Conservation (phyloP, 2,113 vertebrate species). For the Grus americana region DNA sequence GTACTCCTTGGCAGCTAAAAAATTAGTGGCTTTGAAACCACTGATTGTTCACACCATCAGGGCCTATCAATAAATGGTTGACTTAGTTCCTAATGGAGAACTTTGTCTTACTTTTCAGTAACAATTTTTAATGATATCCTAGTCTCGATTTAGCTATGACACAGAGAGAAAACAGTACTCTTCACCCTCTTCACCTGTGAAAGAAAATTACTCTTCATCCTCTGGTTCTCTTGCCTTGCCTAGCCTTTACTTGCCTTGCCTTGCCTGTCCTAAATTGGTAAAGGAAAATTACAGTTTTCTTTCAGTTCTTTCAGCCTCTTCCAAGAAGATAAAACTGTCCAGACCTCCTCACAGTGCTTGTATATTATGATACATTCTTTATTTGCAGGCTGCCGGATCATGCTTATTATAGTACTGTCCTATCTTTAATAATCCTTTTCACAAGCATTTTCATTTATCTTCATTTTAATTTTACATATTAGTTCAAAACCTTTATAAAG, state of each 20-base stretch:
- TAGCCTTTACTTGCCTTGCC: background rate
- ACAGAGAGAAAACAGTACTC: background rate
- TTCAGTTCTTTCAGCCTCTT: background rate
- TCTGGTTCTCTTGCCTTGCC: background rate
- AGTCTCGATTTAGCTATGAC: background rate
- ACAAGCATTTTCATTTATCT: conserved; percentile 1
- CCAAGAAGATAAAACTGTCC: conserved; percentile 20
- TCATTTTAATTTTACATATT: conserved; percentile 2
- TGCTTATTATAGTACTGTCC: background rate
- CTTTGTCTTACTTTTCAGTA: background rate
- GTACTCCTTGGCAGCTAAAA: background rate
- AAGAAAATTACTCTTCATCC: background rate
- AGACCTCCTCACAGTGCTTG: conserved; percentile 21
- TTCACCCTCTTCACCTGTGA: background rate
- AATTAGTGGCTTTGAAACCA: background rate
- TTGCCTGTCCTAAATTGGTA: background rate
- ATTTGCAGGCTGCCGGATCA: background rate
- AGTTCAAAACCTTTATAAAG: conserved; percentile 11
- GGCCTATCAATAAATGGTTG: background rate
- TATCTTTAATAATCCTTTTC: conserved; percentile 1
- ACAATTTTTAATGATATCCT: background rate
- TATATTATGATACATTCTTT: conserved; percentile 3
- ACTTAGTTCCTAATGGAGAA: background rate
- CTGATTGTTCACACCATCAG: background rate
- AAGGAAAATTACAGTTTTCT: background rate